A percentile compares a stretch with the other conserved stretches of the same genome.
phyloP scores from a whole-genome alignment of 2,113 vertebrate genomes.

The Semnopithecus entellus region DNA sequence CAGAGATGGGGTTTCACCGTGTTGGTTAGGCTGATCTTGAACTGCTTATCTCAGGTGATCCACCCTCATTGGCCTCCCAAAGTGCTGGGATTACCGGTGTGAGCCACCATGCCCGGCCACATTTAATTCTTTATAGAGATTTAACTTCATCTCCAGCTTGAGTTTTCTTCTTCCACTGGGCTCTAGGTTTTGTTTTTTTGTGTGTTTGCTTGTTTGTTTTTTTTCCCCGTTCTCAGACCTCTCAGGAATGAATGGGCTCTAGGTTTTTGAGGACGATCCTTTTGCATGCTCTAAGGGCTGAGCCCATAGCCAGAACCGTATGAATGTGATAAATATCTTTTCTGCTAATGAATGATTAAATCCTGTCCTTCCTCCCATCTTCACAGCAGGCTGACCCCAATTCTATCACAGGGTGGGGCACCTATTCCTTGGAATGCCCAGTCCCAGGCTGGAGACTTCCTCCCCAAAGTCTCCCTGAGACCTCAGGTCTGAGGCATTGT shows the following conservation, averaged over 20 bases:
- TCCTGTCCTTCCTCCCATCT: neutral
- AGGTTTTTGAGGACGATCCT: no score
- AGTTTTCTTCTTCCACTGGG: neutral
- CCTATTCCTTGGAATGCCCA: neutral
- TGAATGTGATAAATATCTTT: neutral
- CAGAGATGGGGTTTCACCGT: no score
- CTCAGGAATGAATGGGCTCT: no score
- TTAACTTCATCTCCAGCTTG: neutral
- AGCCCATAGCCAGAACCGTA: neutral
- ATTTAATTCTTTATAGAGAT: neutral
- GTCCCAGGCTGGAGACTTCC: neutral
- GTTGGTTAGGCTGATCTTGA: no score
- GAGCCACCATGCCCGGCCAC: fast-evolving
- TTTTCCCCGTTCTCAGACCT: no score
- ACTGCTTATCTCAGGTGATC: no score
- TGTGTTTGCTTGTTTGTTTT: no score
- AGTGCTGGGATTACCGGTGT: no score
- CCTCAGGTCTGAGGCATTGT: neutral
- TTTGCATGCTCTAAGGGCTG: neutral
- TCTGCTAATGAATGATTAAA: neutral
- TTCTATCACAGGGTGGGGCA: neutral
- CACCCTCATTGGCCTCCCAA: no score
- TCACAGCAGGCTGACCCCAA: neutral
- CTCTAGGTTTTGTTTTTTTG: neutral
- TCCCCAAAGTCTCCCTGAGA: neutral